Evolutionary conservation across 2,113 vertebrate genomes (phyloP).

Genomic region (Pandion haliaetus): DNA sequence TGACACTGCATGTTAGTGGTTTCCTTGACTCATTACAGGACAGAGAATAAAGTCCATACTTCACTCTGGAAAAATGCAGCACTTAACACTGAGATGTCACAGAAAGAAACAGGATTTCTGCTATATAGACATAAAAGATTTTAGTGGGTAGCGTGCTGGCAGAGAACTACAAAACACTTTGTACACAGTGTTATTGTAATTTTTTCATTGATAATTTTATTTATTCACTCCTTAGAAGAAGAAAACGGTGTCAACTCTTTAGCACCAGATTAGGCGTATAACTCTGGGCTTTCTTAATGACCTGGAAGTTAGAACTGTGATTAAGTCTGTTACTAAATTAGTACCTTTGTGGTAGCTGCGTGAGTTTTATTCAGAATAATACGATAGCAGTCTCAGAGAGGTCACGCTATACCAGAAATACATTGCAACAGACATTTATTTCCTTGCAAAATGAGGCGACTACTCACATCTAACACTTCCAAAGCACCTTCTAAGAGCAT

Average conservation of each 20-base stretch:
- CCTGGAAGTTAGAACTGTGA: slow-evolving; percentile 1
- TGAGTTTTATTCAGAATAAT: slow-evolving; percentile 12
- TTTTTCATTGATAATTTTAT: background rate
- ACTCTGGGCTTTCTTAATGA: slow-evolving; percentile 8
- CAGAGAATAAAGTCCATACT: background rate
- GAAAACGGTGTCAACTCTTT: background rate
- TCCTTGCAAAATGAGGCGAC: background rate
- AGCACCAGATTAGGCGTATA: background rate
- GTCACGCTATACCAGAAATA: background rate
- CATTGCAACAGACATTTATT: background rate
- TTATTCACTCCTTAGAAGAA: background rate
- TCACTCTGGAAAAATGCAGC: background rate
- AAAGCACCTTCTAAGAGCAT: background rate
- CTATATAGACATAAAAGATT: background rate
- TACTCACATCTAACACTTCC: background rate
- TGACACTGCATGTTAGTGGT: background rate
- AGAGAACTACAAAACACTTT: background rate
- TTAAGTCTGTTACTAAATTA: background rate
- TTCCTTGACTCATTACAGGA: background rate
- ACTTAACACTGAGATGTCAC: background rate
- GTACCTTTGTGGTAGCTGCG: background rate
- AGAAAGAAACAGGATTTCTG: background rate
- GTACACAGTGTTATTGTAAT: background rate
- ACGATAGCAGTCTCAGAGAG: background rate
- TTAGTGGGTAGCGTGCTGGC: background rate